Evolutionary conservation across 2,113 vertebrate species (phyloP), one percentile per base, ranked within the genome.

Genomic region (Dipodomys merriami): DNA sequence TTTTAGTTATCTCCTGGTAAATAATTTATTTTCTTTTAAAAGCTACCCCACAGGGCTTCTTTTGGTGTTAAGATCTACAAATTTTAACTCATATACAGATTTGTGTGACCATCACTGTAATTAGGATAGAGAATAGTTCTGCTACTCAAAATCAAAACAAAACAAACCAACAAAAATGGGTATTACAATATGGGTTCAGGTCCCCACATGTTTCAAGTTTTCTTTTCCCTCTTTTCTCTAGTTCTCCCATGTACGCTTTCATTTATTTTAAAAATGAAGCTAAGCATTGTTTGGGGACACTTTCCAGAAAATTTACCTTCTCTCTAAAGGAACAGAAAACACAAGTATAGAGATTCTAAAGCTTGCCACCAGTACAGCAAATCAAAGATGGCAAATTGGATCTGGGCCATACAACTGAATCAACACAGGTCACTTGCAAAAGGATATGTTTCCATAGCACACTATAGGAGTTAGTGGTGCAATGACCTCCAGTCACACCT

Each of bases 251-350:
- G 65, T 57, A 29, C 44, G 64, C 35, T 60, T 69, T 83, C 25
- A 67, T 69, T 71, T 53, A 11, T 39, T 64, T 64, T 39, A 1
- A 18, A 86, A 86, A 29, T 84, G 8, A 86, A 88, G 76, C 67
- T 53, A 29, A 92, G 44, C 46, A 67, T 72, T 29, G 6, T 69
- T 88, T 86, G 74, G 65, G 46, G 33, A 91, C 39, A 46, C 27
- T 60, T 85, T 92, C 39, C 69, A 92, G 44, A 86, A 85, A 85
- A 83, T 60, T 29, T 78, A 71, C 22, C 27, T 39, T 67, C 30
- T 25, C 39, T 64, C 85, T 86, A 27, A 93, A 83, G 62, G 74
- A 10, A 39, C 46, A 23, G 53, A 29, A 72, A 39, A 25, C 29
- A 65, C 49, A 35, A 25, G 23, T 35, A 22, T 6, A 18, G 15